These are phyloP conservation scores for Alloplasta piceator DNA, from an alignment of 2,888 invertebrate genomes.

Conservation along the genomic window DNA sequence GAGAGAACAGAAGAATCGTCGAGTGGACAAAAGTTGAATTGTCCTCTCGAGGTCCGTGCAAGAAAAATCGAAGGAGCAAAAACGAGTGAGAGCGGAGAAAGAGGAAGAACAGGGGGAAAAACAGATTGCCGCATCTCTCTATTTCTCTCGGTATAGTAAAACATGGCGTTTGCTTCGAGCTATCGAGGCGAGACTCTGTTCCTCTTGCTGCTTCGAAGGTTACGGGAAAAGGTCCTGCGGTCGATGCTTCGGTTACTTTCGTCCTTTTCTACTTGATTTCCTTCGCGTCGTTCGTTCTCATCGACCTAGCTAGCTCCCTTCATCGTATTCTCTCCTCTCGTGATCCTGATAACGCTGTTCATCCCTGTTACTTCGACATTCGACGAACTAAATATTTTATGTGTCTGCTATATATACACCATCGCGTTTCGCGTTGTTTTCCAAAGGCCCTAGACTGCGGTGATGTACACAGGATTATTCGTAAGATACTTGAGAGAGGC, in stretches of 20 bases:
- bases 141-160: conserved; percentile 19
- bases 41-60: conserved; percentile 15
- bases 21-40: conserved; percentile 44
- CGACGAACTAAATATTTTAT: conserved; percentile 24
- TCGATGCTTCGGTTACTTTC: conserved; percentile 34
- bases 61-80: conserved; percentile 38
- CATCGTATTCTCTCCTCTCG: not conserved
- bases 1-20: conserved; percentile 7
- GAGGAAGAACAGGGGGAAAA: conserved; percentile 27
- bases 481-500: conserved; percentile 9
- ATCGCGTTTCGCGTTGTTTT: conserved; percentile 1
- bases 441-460: not conserved
- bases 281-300: conserved; percentile 1
- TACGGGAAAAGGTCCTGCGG: conserved; percentile 11
- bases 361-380: not conserved
- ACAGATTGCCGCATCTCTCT: not conserved
- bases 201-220: conserved; percentile 13
- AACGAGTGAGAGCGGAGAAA: not conserved
- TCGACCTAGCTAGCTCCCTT: not conserved
- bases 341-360: conserved; percentile 7
- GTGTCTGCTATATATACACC: not conserved
- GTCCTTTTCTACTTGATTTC: conserved; percentile 18
- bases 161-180: conserved; percentile 40
- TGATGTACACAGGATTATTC: conserved; percentile 1
- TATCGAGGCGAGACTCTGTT: conserved; percentile 39